Evolutionary conservation across 2,113 vertebrate genomes (phyloP).

Genomic region (Nicator chloris): DNA sequence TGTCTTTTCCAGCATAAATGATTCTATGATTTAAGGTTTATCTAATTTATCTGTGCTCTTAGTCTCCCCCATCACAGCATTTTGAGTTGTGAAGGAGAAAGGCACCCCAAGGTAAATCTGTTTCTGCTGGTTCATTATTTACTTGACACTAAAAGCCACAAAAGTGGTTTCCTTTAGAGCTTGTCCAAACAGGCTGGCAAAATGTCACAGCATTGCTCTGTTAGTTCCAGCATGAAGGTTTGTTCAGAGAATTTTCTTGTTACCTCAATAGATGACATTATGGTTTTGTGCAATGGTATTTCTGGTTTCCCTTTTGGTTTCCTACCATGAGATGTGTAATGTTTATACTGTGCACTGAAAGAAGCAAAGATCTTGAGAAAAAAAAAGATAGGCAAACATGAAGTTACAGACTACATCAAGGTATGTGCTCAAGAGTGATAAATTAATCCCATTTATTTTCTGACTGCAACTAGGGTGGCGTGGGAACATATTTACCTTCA

Average conservation of each 20-base stretch:
- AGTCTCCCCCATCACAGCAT: background rate
- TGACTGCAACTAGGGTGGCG: background rate
- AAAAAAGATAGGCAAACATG: background rate
- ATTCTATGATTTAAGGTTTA: background rate
- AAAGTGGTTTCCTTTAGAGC: background rate
- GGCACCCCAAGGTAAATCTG: rapidly evolving
- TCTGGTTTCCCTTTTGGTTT: background rate
- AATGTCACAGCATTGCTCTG: background rate
- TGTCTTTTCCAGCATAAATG: background rate
- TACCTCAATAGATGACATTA: background rate
- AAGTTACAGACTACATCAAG: background rate
- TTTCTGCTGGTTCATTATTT: background rate
- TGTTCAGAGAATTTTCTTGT: background rate
- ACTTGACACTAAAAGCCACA: background rate
- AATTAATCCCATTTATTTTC: background rate
- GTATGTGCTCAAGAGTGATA: rapidly evolving
- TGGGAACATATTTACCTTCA: background rate
- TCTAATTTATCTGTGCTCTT: background rate
- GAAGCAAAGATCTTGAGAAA: background rate
- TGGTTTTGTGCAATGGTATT: background rate
- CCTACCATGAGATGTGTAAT: background rate
- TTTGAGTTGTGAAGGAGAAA: background rate
- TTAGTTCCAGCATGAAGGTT: background rate
- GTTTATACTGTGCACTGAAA: background rate
- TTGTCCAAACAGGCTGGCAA: background rate